Evolutionary conservation across 2,797 vertebrate species (phyloP).

Genomic region (Scolopax rusticola): DNA sequence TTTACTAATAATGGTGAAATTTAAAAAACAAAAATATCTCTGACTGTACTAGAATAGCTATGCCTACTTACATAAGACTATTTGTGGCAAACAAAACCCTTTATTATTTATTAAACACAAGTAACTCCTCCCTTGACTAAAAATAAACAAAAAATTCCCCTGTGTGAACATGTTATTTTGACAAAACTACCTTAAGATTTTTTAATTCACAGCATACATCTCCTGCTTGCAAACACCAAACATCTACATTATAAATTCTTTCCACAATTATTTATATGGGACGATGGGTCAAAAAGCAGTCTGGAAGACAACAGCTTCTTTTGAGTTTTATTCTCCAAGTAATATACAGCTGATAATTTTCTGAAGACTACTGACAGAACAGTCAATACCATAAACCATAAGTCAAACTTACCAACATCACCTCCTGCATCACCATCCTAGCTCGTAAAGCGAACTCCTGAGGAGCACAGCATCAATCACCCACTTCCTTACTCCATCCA

Average conservation of each 20-base stretch:
- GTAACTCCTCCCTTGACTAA: not conserved
- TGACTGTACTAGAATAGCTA: not conserved
- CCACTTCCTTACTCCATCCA: not conserved
- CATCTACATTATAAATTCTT: not conserved
- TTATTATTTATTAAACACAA: not conserved
- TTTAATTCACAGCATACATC: not conserved
- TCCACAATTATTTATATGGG: not conserved
- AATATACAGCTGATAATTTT: not conserved
- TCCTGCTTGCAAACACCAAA: slow-evolving; percentile 12
- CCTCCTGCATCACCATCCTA: not conserved
- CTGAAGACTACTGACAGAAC: not conserved
- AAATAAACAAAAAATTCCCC: not conserved
- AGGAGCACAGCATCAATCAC: not conserved
- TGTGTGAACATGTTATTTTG: not conserved
- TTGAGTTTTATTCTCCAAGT: not conserved
- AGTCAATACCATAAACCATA: not conserved
- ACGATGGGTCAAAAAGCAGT: not conserved
- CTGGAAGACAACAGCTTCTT: not conserved
- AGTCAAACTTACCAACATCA: not conserved
- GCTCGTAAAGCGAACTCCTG: not conserved
- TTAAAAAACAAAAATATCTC: not conserved
- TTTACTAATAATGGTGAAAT: not conserved
- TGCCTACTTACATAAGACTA: not conserved
- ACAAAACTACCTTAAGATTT: not conserved
- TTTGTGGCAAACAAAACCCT: not conserved